Percentiles rank a stretch among this genome's conserved stretches.
These are phyloP conservation scores for Troides oblongomaculatus DNA, from an alignment of 2,888 invertebrate species.

Conservation along the genomic window DNA sequence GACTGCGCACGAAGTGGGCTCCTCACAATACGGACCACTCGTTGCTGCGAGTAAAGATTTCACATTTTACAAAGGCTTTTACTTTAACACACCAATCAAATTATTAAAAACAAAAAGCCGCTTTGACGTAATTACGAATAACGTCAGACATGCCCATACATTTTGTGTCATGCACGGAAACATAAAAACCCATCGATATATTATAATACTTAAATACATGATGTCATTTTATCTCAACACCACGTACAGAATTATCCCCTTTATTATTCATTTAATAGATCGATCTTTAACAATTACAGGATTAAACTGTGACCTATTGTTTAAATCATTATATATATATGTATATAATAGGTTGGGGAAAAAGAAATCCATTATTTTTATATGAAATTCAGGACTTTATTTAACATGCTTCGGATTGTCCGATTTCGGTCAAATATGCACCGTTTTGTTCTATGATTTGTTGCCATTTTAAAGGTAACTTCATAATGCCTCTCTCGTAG, in stretches of 20 bases:
- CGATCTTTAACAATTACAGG: background rate
- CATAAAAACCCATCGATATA: background rate
- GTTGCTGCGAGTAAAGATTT: constrained; percentile 30
- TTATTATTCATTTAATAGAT: background rate
- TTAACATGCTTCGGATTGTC: too few relatives aligned
- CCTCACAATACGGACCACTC: constrained; percentile 31
- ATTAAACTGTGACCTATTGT: background rate
- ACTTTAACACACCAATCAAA: constrained; percentile 3
- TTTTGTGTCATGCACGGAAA: too few relatives aligned
- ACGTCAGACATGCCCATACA: background rate
- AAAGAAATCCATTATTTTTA: too few relatives aligned
- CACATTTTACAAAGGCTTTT: constrained; percentile 18
- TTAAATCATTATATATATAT: background rate
- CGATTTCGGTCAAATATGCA: too few relatives aligned
- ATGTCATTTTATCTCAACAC: background rate
- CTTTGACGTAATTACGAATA: background rate
- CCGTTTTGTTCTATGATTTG: too few relatives aligned
- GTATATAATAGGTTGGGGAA: too few relatives aligned
- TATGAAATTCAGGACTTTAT: too few relatives aligned
- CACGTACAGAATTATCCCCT: background rate
- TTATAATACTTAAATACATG: background rate
- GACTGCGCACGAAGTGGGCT: constrained; percentile 48
- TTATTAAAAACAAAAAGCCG: constrained; percentile 9
- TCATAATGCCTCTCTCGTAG: too few relatives aligned
- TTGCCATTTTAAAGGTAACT: too few relatives aligned